Evolutionary conservation across 2,113 vertebrate species (phyloP).

Genomic region (Zingel zingel): DNA sequence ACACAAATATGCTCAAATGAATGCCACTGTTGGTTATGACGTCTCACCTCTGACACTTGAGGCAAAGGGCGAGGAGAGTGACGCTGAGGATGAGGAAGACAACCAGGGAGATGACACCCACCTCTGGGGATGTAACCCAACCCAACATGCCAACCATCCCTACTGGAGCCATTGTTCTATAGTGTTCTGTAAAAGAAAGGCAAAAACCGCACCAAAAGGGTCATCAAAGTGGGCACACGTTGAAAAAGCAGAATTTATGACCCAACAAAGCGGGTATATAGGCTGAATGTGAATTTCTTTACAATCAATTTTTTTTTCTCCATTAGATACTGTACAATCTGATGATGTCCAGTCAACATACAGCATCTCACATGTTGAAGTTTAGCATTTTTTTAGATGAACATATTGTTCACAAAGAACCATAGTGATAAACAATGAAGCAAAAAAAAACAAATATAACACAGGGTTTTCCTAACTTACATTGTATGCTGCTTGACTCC

Average conservation of each 20-base stretch:
- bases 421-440: background rate
- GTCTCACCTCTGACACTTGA: slow-evolving; percentile 69
- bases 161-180: slow-evolving; percentile 72
- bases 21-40: rapidly evolving
- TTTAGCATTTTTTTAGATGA: background rate
- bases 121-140: slow-evolving; percentile 64
- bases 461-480: slow-evolving; percentile 43
- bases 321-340: background rate
- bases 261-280: background rate
- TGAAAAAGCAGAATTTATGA: background rate
- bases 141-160: slow-evolving; percentile 32
- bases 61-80: slow-evolving; percentile 67
- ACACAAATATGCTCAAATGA: background rate
- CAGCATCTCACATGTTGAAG: background rate
- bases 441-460: background rate
- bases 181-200: slow-evolving; percentile 21
- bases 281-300: background rate
- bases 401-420: background rate
- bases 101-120: slow-evolving; percentile 67
- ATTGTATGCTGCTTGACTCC: slow-evolving; percentile 15
- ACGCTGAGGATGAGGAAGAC: slow-evolving; percentile 73
- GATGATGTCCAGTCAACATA: background rate
- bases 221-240: background rate
- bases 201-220: background rate
- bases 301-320: background rate